Percentiles rank a stretch among this genome's conserved stretches.
These are phyloP conservation scores for Lamprologus tigripictilis DNA, from an alignment of 2,113 vertebrate genomes.

Conservation along the genomic window DNA sequence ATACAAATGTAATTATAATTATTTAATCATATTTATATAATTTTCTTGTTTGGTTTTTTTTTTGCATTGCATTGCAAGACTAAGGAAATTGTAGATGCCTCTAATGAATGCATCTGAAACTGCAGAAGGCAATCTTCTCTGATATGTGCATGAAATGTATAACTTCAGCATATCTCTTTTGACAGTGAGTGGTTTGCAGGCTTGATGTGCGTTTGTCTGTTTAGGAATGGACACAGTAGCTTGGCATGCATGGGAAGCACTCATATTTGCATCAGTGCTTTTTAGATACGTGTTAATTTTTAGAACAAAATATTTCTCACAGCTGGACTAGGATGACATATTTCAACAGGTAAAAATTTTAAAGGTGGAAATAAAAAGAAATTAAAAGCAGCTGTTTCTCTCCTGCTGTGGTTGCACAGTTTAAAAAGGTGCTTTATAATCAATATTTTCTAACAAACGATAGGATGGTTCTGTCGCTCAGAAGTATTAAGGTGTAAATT, in stretches of 20 bases:
- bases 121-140: background rate
- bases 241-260: background rate
- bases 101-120: background rate
- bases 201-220: background rate
- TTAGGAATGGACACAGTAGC: background rate
- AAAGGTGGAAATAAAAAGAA: background rate
- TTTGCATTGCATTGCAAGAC: background rate
- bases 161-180: background rate
- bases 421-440: background rate
- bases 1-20: background rate
- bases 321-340: background rate
- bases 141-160: background rate
- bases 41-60: accelerated
- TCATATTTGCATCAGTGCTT: background rate
- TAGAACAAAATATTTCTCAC: background rate
- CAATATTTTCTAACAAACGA: background rate
- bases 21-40: background rate
- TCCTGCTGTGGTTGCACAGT: background rate
- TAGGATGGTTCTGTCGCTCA: background rate
- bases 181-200: background rate
- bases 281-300: background rate
- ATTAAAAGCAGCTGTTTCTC: background rate
- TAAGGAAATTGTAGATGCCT: background rate
- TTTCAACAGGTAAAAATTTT: background rate
- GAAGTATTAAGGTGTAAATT: background rate